These are phyloP conservation scores for Sphaerophoria rueppellii DNA, from an alignment of 2,888 invertebrate genomes.

Conservation along the genomic window DNA sequence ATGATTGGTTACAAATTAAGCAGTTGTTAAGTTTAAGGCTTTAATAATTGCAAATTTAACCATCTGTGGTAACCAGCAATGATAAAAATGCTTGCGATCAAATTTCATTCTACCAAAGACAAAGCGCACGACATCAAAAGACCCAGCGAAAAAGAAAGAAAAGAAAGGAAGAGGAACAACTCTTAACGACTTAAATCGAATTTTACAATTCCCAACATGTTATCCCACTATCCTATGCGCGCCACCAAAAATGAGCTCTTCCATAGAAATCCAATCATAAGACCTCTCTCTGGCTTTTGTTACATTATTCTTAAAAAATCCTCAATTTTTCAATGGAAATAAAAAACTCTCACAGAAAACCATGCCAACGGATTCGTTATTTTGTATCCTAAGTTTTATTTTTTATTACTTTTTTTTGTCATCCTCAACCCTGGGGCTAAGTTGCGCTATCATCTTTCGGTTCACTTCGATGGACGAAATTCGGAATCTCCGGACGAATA, in stretches of 20 bases:
- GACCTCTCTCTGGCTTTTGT: slow-evolving; percentile 41
- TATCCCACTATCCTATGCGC: slow-evolving; percentile 20
- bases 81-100: background rate
- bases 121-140: background rate
- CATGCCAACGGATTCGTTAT: slow-evolving; percentile 34
- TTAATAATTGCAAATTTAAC: no score
- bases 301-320: slow-evolving; percentile 41
- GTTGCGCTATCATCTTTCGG: slow-evolving; percentile 49
- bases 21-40: no score
- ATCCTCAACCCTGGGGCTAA: slow-evolving; percentile 67
- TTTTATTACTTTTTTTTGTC: slow-evolving; percentile 23
- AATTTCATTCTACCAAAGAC: slow-evolving; percentile 15
- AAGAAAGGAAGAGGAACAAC: background rate
- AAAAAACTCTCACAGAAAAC: background rate
- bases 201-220: slow-evolving; percentile 31
- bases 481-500: slow-evolving; percentile 53
- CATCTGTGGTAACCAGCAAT: no score
- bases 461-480: slow-evolving; percentile 48
- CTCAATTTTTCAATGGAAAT: slow-evolving; percentile 43
- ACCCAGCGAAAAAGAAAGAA: background rate
- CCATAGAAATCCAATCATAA: slow-evolving; percentile 54
- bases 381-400: slow-evolving; percentile 24
- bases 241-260: slow-evolving; percentile 9
- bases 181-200: slow-evolving; percentile 24
- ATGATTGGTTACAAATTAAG: background rate